Base-by-base conservation (phyloP, 2,888 invertebrate species). In the Crepidodera aurea region DNA sequence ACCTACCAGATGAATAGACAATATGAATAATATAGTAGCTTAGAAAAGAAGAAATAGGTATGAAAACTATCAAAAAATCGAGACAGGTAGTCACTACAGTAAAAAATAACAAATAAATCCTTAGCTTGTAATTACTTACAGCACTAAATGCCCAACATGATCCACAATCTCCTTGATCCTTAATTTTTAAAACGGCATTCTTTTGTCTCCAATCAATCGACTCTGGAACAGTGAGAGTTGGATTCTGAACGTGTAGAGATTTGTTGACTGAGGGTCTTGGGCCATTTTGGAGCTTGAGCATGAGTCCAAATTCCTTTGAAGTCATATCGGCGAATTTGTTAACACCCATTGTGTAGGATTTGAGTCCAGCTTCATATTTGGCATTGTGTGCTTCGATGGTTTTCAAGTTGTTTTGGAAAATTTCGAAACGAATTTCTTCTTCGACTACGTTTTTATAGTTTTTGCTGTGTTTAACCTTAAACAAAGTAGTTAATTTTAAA, bases 251-350 rank as follows among this genome's bases (percentile, higher is more conserved):
- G 15, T 46, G 44, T 2, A 2, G 15, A 12, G 16, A 5, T 13
- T 8, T 25, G 34, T 34, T 3, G 12, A 34, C 1, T 46, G n/a
- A 13, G 1, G 46, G 46, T n/a, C 8, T 15, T 3, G 12, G 12
- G 3, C 15, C 13, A n/a, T 18, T 16, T 7, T 34, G 32, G 3
- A 12, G 34, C 2, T 22, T 44, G 8, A 56, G 22, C 15, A 13
- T 34, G 22, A 19, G 8, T 22, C 37, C 18, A 42, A 68, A 67
- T 51, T 71, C 71, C 32, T 67, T 63, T 29, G 12, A 0, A 10
- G 71, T 65, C 53, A 68, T 37, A 46, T 71, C 71, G n/a, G 69
- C 27, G 37, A 65, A 68, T 16, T 55, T 18, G n/a, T 61, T 71
- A 19, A 71, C 48, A 10, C 61, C 68, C 34, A 68, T 18, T 29